Evolutionary conservation across 1,140 invertebrate species (phyloP).

Genomic region (Zaprionus kolodkinae): DNA sequence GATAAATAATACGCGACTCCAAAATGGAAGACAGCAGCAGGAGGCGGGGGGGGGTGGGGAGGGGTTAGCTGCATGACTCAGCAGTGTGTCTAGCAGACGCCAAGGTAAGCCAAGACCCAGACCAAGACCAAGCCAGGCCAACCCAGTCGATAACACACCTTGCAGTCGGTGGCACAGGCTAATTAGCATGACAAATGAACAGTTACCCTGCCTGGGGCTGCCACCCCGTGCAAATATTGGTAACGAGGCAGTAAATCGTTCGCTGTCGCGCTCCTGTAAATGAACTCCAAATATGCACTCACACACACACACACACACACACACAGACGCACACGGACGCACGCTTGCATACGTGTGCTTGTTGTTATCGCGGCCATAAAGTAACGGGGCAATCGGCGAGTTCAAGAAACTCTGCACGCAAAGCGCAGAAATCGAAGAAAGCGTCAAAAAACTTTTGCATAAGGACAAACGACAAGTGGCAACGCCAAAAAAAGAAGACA

Average conservation of each 20-base stretch:
- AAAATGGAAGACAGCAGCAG: background rate
- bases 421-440: conserved; percentile 33
- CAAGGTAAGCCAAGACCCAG: background rate
- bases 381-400: conserved; percentile 40
- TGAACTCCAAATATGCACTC: conserved; percentile 28
- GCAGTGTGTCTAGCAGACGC: conserved; percentile 3
- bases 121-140: background rate
- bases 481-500: conserved; percentile 14
- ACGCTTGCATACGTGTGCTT: conserved; percentile 6
- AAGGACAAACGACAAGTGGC: conserved; percentile 52
- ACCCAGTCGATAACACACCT: conserved; percentile 32
- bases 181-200: conserved; percentile 49
- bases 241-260: conserved; percentile 45
- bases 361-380: conserved; percentile 46
- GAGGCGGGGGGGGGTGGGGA: background rate
- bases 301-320: conserved; percentile 1
- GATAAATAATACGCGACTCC: conserved; percentile 37
- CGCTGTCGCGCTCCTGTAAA: conserved; percentile 11
- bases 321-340: too few species aligned
- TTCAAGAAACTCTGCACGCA: conserved; percentile 49
- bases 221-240: conserved; percentile 39
- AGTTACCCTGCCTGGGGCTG: conserved; percentile 27
- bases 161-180: conserved; percentile 27
- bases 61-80: conserved; percentile 28
- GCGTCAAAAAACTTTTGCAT: conserved; percentile 45